Base-by-base conservation (phyloP, 2,797 vertebrate genomes). In the Takifugu ocellatus region DNA sequence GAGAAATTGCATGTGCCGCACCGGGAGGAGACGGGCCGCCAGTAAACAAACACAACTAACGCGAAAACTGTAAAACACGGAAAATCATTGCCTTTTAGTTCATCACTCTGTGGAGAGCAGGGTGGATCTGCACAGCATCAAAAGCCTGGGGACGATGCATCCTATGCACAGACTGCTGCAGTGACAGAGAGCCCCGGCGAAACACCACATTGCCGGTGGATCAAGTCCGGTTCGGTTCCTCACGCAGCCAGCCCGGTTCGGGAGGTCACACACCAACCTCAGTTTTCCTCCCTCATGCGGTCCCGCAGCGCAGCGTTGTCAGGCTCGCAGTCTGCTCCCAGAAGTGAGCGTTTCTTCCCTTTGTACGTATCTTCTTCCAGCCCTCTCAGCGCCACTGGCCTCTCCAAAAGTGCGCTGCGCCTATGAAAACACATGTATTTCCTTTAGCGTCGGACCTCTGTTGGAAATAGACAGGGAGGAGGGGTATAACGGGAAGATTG, bases 111-210 rank as follows among this genome's bases (percentile, higher is more conserved):
- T 93, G 85, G 92, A 94, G 86, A 86, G 85, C 83, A 92, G 94
- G 94, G 94, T 94, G 95, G 94, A 94, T 95, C 93, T 92, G 94
- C 92, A 92, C 93, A 92, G 93, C 94, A 94, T 93, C 92, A 90
- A 92, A 93, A 92, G 93, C 92, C 93, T 91, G 86, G 90, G 90
- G 91, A 91, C 93, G 93, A 94, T 93, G 92, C 94, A 94, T 96
- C 93, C 93, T 95, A 95, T 89, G 89, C 91, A 91, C 90, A 92
- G 89, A 90, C 86, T 85, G 93, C 85, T 88, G 94, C 94, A n/a
- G 16, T 21, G 16, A 21, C 44, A 92, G 90, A 93, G 90, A 92
- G 91, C 88, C 91, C 92, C 91, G 78, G 77, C 81, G 88, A 85
- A 88, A 79, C 77, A 84, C 72, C 86, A 88, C 90, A 92, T 92